phyloP scores from a whole-genome alignment of 2,888 invertebrate genomes.

The Cerceris ruficornis region DNA sequence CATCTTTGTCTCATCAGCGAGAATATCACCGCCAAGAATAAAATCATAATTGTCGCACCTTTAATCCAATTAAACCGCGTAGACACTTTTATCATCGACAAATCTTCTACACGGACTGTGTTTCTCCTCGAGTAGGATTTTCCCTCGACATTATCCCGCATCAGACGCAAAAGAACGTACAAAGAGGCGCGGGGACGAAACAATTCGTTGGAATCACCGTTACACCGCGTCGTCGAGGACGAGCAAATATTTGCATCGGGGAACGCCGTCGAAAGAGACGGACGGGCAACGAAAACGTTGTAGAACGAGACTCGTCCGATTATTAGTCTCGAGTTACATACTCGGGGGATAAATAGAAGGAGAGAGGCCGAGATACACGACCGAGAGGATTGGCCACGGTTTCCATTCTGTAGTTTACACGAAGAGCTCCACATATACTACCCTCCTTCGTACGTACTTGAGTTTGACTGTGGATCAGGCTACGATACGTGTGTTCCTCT shows the following conservation, averaged over 20 bases:
- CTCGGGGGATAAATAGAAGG: background rate
- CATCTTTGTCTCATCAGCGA: too few relatives aligned
- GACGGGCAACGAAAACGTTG: constrained; percentile 11
- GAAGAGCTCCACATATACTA: constrained; percentile 18
- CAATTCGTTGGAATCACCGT: constrained; percentile 35
- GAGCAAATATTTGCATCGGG: constrained; percentile 47
- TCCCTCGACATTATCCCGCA: background rate
- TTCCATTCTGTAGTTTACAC: constrained; percentile 48
- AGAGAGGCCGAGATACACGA: background rate
- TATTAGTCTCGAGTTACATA: constrained; percentile 49
- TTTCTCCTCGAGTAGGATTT: too few relatives aligned
- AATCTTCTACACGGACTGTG: too few relatives aligned
- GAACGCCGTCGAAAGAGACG: constrained; percentile 2
- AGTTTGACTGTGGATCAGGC: too few relatives aligned
- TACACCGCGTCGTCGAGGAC: constrained; percentile 5
- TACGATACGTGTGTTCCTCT: too few relatives aligned
- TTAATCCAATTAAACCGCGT: too few relatives aligned
- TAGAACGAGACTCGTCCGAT: constrained; percentile 28
- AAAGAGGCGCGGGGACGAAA: background rate
- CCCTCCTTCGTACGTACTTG: too few relatives aligned
- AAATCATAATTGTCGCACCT: too few relatives aligned
- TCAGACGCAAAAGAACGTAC: background rate
- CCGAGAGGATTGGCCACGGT: constrained; percentile 23
- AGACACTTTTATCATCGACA: too few relatives aligned
- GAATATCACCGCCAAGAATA: too few relatives aligned